A percentile compares a stretch with the other conserved stretches of the same genome.
Conservation (phyloP, 2,113 vertebrate species). For the Sinosuthora webbiana region DNA sequence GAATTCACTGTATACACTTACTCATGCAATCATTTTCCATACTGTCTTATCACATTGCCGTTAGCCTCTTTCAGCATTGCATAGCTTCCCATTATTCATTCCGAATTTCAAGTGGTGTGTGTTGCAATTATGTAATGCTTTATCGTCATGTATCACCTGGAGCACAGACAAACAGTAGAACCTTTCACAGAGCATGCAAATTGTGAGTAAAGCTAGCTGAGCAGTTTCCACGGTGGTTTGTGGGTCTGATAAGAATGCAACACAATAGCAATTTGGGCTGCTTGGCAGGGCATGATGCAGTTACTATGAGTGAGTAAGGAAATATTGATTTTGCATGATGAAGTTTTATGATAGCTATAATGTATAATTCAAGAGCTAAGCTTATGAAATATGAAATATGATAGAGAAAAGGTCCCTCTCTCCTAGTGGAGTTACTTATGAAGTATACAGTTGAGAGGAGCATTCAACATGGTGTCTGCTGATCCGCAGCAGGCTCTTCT, state of each 20-base stretch:
- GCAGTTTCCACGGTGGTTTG: background rate
- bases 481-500: slow-evolving; percentile 2
- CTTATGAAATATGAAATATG: background rate
- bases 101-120: background rate
- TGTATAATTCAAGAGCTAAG: background rate
- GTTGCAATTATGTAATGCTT: background rate
- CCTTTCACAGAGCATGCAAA: background rate
- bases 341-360: background rate
- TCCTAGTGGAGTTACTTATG: background rate
- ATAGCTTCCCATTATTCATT: background rate
- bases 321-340: background rate
- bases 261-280: background rate
- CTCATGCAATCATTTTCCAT: background rate
- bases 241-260: background rate
- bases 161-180: background rate
- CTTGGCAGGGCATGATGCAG: background rate
- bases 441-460: background rate
- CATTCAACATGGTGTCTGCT: background rate
- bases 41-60: background rate
- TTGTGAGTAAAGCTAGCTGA: background rate
- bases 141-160: background rate
- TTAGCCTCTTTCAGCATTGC: background rate
- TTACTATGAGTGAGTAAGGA: background rate
- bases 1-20: background rate
- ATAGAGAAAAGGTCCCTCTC: background rate